Percentiles rank a stretch among this genome's conserved stretches.
phyloP scores from a whole-genome alignment of 1,140 invertebrate species.

The Probaryconus sp. region DNA sequence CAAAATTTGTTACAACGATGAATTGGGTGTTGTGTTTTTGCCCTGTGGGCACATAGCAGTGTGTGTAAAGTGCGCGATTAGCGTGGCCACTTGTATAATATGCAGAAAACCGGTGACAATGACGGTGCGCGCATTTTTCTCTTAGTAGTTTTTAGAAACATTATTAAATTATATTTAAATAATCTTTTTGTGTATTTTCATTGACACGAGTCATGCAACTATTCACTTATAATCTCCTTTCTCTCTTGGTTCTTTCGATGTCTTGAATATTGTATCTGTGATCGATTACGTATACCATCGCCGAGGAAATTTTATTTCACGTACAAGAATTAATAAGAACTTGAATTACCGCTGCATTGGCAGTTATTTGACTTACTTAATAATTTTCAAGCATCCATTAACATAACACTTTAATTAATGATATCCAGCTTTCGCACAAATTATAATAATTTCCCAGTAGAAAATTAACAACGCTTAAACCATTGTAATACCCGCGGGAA shows the following conservation, averaged over 20 bases:
- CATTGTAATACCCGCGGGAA: neutral
- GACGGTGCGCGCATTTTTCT: constrained; percentile 87
- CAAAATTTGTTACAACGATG: constrained; percentile 89
- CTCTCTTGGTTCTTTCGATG: too few relatives aligned
- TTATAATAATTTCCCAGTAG: too few relatives aligned
- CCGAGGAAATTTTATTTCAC: too few relatives aligned
- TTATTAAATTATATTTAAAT: neutral
- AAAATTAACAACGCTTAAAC: too few relatives aligned
- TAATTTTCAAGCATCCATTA: too few relatives aligned
- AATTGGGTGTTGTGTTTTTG: constrained; percentile 91
- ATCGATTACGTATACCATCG: too few relatives aligned
- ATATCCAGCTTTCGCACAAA: too few relatives aligned
- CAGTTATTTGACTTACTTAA: too few relatives aligned
- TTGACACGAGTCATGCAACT: constrained; percentile 70
- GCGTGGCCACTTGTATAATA: constrained; percentile 88
- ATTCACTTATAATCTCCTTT: constrained; percentile 64
- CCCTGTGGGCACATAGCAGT: constrained; percentile 93
- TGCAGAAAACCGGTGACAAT: constrained; percentile 86
- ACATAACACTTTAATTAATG: too few relatives aligned
- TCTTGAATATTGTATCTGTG: too few relatives aligned
- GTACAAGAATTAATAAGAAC: too few relatives aligned
- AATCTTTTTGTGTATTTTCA: neutral
- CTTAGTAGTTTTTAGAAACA: constrained; percentile 75
- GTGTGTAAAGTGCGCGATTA: constrained; percentile 89
- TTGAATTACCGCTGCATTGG: too few relatives aligned